Evolutionary conservation across 2,113 vertebrate genomes (phyloP).

Genomic region (Agelaius phoeniceus): DNA sequence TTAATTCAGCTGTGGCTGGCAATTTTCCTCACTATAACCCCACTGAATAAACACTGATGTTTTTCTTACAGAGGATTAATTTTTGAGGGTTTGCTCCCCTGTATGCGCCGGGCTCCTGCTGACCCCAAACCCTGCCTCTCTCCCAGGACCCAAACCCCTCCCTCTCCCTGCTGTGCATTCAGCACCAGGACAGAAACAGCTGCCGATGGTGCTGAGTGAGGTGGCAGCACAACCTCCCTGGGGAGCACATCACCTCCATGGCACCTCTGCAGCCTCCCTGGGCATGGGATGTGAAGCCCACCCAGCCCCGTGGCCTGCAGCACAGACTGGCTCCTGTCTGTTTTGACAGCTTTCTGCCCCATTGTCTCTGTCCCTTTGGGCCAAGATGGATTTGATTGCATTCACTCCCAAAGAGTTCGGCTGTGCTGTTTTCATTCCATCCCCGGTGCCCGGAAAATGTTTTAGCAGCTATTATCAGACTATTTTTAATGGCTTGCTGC

Average conservation of each 20-base stretch:
- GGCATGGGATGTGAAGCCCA: neutral
- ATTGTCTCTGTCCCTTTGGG: neutral
- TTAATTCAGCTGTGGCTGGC: conserved; percentile 45
- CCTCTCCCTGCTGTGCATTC: neutral
- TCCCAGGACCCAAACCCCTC: neutral
- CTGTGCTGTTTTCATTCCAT: neutral
- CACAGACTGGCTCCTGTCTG: neutral
- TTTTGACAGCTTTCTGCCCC: conserved; percentile 9
- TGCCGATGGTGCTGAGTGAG: rapidly evolving
- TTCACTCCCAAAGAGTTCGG: neutral
- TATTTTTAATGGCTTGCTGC: conserved; percentile 68
- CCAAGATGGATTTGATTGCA: conserved; percentile 10
- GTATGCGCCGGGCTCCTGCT: neutral
- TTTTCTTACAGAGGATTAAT: neutral
- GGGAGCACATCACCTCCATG: neutral
- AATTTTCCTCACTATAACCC: conserved; percentile 16
- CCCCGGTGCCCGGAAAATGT: conserved; percentile 20
- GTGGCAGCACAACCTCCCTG: neutral
- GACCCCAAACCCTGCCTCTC: neutral
- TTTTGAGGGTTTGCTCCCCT: neutral
- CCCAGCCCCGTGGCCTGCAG: neutral
- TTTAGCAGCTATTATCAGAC: conserved; percentile 63
- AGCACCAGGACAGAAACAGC: neutral
- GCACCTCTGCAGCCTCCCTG: neutral
- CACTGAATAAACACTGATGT: neutral